Conservation (phyloP, 2,888 invertebrate genomes). For the Phaedon cochleariae region DNA sequence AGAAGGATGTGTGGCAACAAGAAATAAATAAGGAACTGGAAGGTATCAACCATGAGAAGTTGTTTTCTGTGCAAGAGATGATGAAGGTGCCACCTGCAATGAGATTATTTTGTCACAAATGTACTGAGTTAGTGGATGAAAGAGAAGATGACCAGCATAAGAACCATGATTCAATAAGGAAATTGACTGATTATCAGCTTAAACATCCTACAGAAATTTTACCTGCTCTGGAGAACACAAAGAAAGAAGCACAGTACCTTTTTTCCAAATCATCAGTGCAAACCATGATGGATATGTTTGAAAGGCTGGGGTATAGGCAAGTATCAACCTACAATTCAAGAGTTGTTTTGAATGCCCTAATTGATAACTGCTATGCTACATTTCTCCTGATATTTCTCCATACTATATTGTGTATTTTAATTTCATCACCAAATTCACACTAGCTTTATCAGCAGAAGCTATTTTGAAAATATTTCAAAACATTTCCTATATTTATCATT, state of each 20-base stretch:
- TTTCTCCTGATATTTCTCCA: too few relatives aligned
- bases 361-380: too few relatives aligned
- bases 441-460: too few relatives aligned
- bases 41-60: slow-evolving; percentile 65
- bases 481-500: too few relatives aligned
- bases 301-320: slow-evolving; percentile 69
- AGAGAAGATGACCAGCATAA: slow-evolving; percentile 62
- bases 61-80: slow-evolving; percentile 67
- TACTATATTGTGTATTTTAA: too few relatives aligned
- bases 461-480: too few relatives aligned
- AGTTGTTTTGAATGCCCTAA: too few relatives aligned
- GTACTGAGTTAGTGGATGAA: slow-evolving; percentile 65
- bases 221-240: slow-evolving; percentile 74
- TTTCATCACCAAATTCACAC: too few relatives aligned
- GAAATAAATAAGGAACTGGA: slow-evolving; percentile 62
- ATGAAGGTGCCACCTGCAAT: slow-evolving; percentile 58
- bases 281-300: slow-evolving; percentile 71
- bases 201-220: slow-evolving; percentile 73
- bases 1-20: slow-evolving; percentile 64
- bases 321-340: slow-evolving; percentile 17
- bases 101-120: slow-evolving; percentile 72
- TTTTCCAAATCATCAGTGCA: slow-evolving; percentile 75
- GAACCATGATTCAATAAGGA: slow-evolving; percentile 66
- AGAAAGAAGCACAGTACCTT: slow-evolving; percentile 88
- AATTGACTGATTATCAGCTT: slow-evolving; percentile 68